phyloP scores from a whole-genome alignment of 2,113 vertebrate species.

The Pomatostomus ruficeps region DNA sequence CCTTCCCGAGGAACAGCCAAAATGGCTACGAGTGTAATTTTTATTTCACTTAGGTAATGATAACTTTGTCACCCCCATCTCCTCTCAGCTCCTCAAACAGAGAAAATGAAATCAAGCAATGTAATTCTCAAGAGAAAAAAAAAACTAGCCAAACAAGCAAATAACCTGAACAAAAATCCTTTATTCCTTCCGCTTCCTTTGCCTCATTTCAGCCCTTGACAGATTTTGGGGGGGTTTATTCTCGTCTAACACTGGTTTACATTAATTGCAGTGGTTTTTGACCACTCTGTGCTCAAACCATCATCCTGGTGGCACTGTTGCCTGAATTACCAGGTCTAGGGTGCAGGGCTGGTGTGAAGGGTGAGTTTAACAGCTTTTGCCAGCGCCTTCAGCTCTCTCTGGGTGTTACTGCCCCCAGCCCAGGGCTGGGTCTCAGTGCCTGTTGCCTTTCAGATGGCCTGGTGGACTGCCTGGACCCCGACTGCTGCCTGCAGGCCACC shows the following conservation, averaged over 20 bases:
- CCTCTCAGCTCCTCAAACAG: not conserved
- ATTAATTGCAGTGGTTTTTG: not conserved
- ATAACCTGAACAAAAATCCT: not conserved
- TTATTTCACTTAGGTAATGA: not conserved
- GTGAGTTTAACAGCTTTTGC: not conserved
- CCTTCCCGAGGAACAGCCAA: not conserved
- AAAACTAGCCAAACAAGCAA: not conserved
- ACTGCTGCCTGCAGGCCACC: conserved; percentile 95
- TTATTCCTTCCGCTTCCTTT: not conserved
- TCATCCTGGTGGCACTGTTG: not conserved
- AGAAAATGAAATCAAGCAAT: not conserved
- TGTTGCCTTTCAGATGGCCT: conserved; percentile 85
- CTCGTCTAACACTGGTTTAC: not conserved
- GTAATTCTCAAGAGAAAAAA: not conserved
- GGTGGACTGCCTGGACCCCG: conserved; percentile 96
- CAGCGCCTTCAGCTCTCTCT: not conserved
- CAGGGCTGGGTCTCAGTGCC: not conserved
- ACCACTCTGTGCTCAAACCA: not conserved
- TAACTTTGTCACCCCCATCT: not conserved
- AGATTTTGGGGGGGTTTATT: not conserved
- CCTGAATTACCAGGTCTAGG: not conserved
- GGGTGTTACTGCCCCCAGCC: not conserved
- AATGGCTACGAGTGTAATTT: not conserved
- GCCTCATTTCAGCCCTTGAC: not conserved
- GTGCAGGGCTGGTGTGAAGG: accelerated